phyloP scores from a whole-genome alignment of 2,888 invertebrate genomes.

The Drosophila tripunctata region DNA sequence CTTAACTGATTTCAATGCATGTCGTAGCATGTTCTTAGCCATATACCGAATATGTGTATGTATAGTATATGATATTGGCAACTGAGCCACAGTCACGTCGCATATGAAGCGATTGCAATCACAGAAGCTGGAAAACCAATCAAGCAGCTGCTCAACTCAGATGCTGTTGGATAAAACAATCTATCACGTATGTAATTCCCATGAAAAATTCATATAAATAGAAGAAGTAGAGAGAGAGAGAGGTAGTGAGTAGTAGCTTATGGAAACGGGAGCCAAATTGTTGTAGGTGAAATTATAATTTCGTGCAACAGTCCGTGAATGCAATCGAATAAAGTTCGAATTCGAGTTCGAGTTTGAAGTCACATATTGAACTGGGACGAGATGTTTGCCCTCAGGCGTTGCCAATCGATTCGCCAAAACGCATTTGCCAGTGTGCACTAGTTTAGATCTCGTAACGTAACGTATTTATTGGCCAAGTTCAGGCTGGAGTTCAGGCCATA shows the following conservation, averaged over 20 bases:
- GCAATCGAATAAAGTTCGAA: slow-evolving; percentile 8
- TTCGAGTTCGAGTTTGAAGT: slow-evolving; percentile 25
- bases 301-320: slow-evolving; percentile 53
- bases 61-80: too few relatives aligned
- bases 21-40: slow-evolving; percentile 20
- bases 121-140: slow-evolving; percentile 56
- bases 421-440: slow-evolving; percentile 61
- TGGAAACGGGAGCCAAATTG: slow-evolving; percentile 75
- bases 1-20: slow-evolving; percentile 25
- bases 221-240: background rate
- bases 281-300: slow-evolving; percentile 78
- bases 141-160: slow-evolving; percentile 55
- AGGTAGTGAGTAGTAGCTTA: background rate
- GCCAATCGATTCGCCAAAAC: slow-evolving; percentile 74
- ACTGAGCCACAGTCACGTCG: slow-evolving; percentile 76
- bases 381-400: slow-evolving; percentile 54
- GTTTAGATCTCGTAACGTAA: slow-evolving; percentile 52
- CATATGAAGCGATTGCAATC: slow-evolving; percentile 75
- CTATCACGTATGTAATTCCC: slow-evolving; percentile 83
- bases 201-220: slow-evolving; percentile 69
- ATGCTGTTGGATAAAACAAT: slow-evolving; percentile 49
- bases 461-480: slow-evolving; percentile 53
- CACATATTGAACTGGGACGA: slow-evolving; percentile 47
- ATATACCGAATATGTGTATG: slow-evolving; percentile 10
- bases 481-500: slow-evolving; percentile 56